Evolutionary conservation across 2,888 invertebrate species (phyloP).

Genomic region (Scaptomyza reducta): DNA sequence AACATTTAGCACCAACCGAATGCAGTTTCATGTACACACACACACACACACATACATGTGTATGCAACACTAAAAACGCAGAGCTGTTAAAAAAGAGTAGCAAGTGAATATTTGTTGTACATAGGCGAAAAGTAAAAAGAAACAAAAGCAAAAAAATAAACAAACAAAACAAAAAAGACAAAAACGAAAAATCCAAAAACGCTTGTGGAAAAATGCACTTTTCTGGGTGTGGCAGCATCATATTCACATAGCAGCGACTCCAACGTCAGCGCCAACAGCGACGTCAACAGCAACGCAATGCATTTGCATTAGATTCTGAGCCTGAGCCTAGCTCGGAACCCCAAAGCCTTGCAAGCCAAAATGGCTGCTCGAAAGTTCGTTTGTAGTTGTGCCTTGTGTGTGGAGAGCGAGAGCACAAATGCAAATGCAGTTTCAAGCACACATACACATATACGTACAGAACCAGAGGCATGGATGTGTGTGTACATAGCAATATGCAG

Average conservation of each 20-base stretch:
- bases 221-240: slow-evolving; percentile 82
- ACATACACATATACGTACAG: background rate
- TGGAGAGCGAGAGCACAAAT: slow-evolving; percentile 53
- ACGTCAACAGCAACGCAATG: slow-evolving; percentile 33
- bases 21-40: slow-evolving; percentile 69
- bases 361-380: slow-evolving; percentile 45
- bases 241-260: slow-evolving; percentile 33
- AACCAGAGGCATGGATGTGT: background rate
- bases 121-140: slow-evolving; percentile 54
- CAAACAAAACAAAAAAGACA: background rate
- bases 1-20: slow-evolving; percentile 82
- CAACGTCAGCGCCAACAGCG: slow-evolving; percentile 24
- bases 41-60: slow-evolving; percentile 21
- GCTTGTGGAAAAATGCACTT: slow-evolving; percentile 81
- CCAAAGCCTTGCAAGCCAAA: slow-evolving; percentile 42
- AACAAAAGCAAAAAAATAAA: slow-evolving; percentile 39
- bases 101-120: slow-evolving; percentile 74
- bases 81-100: slow-evolving; percentile 61
- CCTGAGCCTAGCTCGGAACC: slow-evolving; percentile 34
- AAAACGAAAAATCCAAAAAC: slow-evolving; percentile 65
- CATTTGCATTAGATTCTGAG: slow-evolving; percentile 66
- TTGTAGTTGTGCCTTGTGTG: slow-evolving; percentile 37
- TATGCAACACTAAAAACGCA: slow-evolving; percentile 32
- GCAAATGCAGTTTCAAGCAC: slow-evolving; percentile 56
- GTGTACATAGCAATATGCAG: slow-evolving; percentile 15